Evolutionary conservation across 2,888 invertebrate species (phyloP), one percentile per base, ranked within the genome.

Genomic region (Agrotis clavis): DNA sequence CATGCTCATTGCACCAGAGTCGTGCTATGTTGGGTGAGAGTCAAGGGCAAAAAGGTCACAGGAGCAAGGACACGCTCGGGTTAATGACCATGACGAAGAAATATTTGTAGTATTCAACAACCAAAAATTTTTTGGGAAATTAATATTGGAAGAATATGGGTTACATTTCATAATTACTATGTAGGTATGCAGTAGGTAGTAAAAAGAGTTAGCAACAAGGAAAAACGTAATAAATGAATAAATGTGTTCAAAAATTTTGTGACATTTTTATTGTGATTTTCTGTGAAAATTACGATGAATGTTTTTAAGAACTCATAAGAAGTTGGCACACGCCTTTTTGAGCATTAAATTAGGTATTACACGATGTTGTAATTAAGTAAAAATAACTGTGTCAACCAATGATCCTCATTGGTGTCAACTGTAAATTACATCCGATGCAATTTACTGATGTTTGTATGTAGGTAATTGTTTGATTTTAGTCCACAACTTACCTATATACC

Each of bases 1-100:
- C 80, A 67, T 56, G 71, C 50, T 59, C 51, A 62, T 78, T 76
- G 81, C 53, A 68, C 56, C 67, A 64, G 62, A 53, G 35, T 45
- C 14, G 21, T 62, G 48, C 18, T 30, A 45, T 62, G 62, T 61
- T 66, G 51, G 18, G 57, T 21, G 41, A 64, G 51, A 67, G 30
- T 25, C 68, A 80, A 79, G 79, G 80, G 73, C 56, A 70, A 60
- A 62, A 67, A 51, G 65, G 72, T 53, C 67, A 54, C 63, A 68
- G 64, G 41, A 62, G 35, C 45, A 65, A 75, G 68, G 61, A 54
- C 60, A 51, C 35, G 18, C 56, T 13, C 18, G 30, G 47, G 71
- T 62, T 25, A 78, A 47, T 41, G 19, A 4, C 25, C 25, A 25
- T 5, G 21, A 2, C 25, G 18, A 54, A 25, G 35, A 73, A 41